Conservation (phyloP, 2,888 invertebrate genomes). For the Acleris emargana region DNA sequence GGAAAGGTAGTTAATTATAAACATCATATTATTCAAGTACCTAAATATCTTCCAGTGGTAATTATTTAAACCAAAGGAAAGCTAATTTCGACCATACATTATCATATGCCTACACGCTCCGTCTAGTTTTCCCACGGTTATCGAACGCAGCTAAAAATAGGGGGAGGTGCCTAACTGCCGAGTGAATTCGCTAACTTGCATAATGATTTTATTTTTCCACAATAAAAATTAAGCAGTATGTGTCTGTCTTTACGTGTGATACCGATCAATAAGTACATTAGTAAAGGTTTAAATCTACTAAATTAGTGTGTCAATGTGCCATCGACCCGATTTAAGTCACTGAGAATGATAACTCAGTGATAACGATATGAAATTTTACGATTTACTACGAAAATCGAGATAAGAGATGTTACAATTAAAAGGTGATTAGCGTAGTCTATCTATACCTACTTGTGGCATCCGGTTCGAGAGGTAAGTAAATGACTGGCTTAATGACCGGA, state of each 20-base stretch:
- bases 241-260: neutral
- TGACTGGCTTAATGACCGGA: conserved; percentile 36
- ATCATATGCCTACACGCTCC: conserved; percentile 25
- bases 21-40: too few relatives aligned
- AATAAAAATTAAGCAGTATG: neutral
- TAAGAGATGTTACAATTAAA: neutral
- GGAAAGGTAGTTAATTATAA: too few relatives aligned
- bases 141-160: conserved; percentile 32
- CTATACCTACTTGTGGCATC: neutral
- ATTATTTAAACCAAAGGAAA: too few relatives aligned
- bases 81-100: too few relatives aligned
- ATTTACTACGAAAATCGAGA: neutral
- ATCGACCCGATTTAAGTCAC: conserved; percentile 1
- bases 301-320: conserved; percentile 1
- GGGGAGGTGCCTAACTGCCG: neutral
- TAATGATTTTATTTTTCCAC: neutral
- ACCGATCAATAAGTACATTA: too few relatives aligned
- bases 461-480: conserved; percentile 18
- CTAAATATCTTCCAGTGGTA: too few relatives aligned
- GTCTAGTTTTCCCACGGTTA: conserved; percentile 40
- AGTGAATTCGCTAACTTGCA: conserved; percentile 7
- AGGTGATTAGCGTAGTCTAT: conserved; percentile 1
- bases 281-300: too few relatives aligned
- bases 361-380: conserved; percentile 7
- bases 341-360: conserved; percentile 1